phyloP scores from a whole-genome alignment of 37 sponge, comb jelly and placozoan genomes.

The Halichondria panicea region DNA sequence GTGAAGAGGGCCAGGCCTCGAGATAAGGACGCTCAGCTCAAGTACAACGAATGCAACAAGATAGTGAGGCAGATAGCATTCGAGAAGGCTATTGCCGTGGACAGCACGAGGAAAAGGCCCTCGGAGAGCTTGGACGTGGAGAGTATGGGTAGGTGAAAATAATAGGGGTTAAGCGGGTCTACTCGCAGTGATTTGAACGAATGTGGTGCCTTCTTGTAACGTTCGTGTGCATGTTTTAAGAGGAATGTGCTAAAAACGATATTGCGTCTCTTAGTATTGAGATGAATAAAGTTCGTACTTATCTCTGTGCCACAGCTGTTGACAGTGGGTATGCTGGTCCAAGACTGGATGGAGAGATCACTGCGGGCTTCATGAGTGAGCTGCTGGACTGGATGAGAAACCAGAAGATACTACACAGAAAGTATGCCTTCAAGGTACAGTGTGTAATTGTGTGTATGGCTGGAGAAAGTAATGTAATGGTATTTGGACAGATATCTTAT shows the following conservation, averaged over 20 bases:
- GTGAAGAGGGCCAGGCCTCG: conserved; percentile 69
- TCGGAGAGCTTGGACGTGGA: conserved; percentile 66
- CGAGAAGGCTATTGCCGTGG: conserved; percentile 91
- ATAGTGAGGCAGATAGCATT: conserved; percentile 89
- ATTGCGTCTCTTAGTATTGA: too few relatives aligned
- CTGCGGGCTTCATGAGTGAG: conserved; percentile 87
- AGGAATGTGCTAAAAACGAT: not conserved
- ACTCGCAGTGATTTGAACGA: not conserved
- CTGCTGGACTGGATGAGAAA: conserved; percentile 74
- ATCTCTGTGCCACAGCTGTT: conserved; percentile 45
- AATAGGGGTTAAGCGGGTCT: not conserved
- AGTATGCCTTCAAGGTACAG: conserved; percentile 91
- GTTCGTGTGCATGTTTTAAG: too few relatives aligned
- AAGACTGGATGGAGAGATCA: conserved; percentile 77
- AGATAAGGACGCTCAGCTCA: conserved; percentile 74
- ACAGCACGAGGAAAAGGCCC: conserved; percentile 55
- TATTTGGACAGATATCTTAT: not conserved
- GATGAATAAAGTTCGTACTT: too few relatives aligned
- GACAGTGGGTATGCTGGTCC: conserved; percentile 92
- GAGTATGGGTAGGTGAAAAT: conserved; percentile 50
- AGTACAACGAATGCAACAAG: conserved; percentile 88
- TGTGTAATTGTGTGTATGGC: too few relatives aligned
- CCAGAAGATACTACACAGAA: conserved; percentile 89
- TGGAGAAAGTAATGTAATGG: not conserved
- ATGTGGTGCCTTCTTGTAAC: not conserved